Percentiles rank a stretch among this genome's conserved stretches.
phyloP scores from a whole-genome alignment of 2,113 vertebrate genomes.

The Oncorhynchus keta region DNA sequence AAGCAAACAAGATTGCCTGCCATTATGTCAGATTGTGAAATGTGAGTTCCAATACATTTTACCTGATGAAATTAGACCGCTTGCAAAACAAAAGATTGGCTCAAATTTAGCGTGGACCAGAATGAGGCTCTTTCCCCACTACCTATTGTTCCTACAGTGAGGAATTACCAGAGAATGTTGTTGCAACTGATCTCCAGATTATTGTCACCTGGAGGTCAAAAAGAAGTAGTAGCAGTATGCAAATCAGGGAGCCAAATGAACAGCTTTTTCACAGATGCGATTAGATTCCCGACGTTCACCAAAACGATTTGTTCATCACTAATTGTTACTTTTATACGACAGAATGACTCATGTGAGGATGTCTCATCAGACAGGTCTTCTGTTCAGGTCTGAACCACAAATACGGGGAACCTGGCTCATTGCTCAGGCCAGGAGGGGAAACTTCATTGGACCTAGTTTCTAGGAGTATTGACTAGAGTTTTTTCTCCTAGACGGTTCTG shows the following conservation, averaged over 20 bases:
- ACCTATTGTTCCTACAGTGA: too few relatives aligned
- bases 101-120: background rate
- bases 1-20: background rate
- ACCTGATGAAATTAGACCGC: too few relatives aligned
- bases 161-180: too few relatives aligned
- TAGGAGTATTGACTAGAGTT: constrained; percentile 20
- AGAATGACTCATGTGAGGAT: background rate
- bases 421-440: constrained; percentile 46
- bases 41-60: too few relatives aligned
- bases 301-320: background rate
- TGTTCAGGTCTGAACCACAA: constrained; percentile 21
- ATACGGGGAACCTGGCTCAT: constrained; percentile 21
- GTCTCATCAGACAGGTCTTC: background rate
- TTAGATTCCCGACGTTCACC: too few relatives aligned
- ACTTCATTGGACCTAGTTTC: constrained; percentile 42
- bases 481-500: constrained; percentile 26
- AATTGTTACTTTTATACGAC: background rate
- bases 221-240: too few relatives aligned
- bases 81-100: too few relatives aligned
- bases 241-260: too few relatives aligned
- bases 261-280: too few relatives aligned
- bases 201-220: too few relatives aligned
- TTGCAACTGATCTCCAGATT: too few relatives aligned
- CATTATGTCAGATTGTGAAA: too few relatives aligned
- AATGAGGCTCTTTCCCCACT: background rate